Conservation (phyloP, 2,113 vertebrate species). For the Sigmodon hispidus region DNA sequence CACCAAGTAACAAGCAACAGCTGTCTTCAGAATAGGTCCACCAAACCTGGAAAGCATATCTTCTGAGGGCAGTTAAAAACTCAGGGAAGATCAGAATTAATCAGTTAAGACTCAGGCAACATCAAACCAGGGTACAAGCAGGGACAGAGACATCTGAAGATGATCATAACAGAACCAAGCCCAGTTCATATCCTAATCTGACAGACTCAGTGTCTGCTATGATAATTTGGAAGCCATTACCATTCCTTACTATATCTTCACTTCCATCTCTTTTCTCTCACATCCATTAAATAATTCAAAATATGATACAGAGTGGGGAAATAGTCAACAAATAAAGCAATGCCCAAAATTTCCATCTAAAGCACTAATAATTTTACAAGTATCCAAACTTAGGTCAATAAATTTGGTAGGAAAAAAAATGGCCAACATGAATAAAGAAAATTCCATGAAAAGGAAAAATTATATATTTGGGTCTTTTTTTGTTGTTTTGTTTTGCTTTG, state of each 20-base stretch:
- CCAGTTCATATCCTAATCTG: neutral
- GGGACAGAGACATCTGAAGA: neutral
- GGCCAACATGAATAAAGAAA: neutral
- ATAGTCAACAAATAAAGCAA: neutral
- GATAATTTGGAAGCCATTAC: neutral
- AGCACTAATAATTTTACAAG: neutral
- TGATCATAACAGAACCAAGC: neutral
- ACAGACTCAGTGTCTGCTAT: neutral
- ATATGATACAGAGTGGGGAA: neutral
- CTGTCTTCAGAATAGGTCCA: too few species aligned
- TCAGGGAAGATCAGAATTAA: neutral
- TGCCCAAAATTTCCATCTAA: neutral
- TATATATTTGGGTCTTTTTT: too few species aligned
- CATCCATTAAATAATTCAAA: neutral
- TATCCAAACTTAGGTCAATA: neutral
- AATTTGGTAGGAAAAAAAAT: neutral
- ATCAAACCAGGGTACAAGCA: neutral
- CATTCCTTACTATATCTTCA: neutral
- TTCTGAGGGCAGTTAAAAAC: neutral
- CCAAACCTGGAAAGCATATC: neutral
- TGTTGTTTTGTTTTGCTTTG: too few species aligned
- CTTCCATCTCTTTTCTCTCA: neutral
- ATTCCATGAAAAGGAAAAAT: neutral
- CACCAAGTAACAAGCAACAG: neutral
- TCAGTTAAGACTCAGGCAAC: neutral